phyloP scores from a whole-genome alignment of 1,140 invertebrate genomes.

The Cyclargus thomasi region DNA sequence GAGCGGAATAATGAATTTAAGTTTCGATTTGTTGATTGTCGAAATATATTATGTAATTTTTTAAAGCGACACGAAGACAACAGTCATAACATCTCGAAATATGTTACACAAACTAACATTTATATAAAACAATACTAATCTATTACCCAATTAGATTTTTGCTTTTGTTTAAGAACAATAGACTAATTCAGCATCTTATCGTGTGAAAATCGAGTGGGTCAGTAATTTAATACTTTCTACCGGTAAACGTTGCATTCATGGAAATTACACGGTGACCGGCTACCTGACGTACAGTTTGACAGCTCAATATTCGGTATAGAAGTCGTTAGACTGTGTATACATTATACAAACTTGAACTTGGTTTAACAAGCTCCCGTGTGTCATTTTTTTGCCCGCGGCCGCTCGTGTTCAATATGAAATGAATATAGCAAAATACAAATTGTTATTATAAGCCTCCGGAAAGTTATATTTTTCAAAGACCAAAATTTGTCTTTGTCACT shows the following conservation, averaged over 20 bases:
- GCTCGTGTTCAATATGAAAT: no score
- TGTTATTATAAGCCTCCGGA: no score
- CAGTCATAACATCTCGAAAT: not conserved
- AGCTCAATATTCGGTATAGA: constrained; percentile 48
- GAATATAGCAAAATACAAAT: no score
- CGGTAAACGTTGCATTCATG: constrained; percentile 41
- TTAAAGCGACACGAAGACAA: no score
- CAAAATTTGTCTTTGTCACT: no score
- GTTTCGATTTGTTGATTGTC: no score
- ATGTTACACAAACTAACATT: not conserved
- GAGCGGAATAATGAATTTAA: no score
- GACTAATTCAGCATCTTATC: constrained; percentile 45
- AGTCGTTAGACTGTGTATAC: constrained; percentile 24
- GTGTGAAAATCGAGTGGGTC: constrained; percentile 49
- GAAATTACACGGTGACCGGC: constrained; percentile 42
- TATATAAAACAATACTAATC: constrained; percentile 11
- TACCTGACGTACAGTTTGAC: constrained; percentile 48
- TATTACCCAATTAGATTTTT: constrained; percentile 23
- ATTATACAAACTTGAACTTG: no score
- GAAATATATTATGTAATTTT: no score
- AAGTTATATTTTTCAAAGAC: no score
- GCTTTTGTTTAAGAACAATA: constrained; percentile 46
- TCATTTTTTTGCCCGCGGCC: no score
- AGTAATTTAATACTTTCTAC: constrained; percentile 66
- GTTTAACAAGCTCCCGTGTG: no score